Evolutionary conservation across 2,797 vertebrate species (phyloP).

Genomic region (Diplodus puntazzo): DNA sequence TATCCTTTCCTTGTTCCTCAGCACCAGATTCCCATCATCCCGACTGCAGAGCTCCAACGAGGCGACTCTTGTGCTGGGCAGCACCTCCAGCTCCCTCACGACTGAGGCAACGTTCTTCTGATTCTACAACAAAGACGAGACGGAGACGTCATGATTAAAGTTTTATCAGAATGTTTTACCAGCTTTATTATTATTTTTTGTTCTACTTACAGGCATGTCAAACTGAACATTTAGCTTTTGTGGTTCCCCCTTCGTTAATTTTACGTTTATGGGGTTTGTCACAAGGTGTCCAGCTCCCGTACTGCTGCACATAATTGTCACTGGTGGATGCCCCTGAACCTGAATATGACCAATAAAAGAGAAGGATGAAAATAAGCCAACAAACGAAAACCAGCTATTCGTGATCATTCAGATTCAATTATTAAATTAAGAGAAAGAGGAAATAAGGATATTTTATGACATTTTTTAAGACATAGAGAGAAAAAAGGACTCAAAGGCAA

Average conservation of each 20-base stretch:
- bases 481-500: not conserved
- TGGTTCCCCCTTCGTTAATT: conserved; percentile 87
- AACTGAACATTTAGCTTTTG: conserved; percentile 85
- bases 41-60: conserved; percentile 86
- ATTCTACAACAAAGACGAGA: conserved; percentile 73
- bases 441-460: not conserved
- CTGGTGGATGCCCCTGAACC: conserved; percentile 84
- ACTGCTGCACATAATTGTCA: conserved; percentile 88
- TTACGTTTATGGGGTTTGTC: conserved; percentile 86
- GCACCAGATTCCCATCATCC: conserved; percentile 79
- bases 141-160: not conserved
- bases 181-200: not conserved
- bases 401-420: not conserved
- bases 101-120: conserved; percentile 84
- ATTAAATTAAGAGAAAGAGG: not conserved
- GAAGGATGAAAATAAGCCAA: not conserved
- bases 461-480: not conserved
- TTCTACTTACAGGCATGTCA: conserved; percentile 79
- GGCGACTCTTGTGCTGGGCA: conserved; percentile 88
- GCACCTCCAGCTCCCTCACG: conserved; percentile 85
- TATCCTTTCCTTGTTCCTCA: conserved; percentile 90
- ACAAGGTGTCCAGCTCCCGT: conserved; percentile 88
- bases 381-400: not conserved
- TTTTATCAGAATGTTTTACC: not conserved
- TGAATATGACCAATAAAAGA: conserved; percentile 58